Percentiles rank a stretch among this genome's conserved stretches.
phyloP scores from a whole-genome alignment of 2,113 vertebrate genomes.

The Silurus meridionalis region DNA sequence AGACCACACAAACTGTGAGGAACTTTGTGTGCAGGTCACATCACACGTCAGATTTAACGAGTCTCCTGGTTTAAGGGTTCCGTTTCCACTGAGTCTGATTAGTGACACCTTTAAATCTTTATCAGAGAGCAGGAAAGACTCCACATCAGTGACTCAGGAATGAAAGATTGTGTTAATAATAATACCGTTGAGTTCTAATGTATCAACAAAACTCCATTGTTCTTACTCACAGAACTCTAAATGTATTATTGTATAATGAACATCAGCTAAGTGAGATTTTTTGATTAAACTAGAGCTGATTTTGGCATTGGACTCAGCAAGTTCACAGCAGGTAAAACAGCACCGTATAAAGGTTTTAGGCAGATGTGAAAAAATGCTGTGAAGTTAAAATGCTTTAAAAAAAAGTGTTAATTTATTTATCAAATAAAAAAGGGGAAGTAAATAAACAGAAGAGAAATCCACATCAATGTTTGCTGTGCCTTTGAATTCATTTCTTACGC shows the following conservation, averaged over 20 bases:
- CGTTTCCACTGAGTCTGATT: background rate
- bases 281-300: too few species aligned
- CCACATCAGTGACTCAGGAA: background rate
- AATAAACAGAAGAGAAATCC: too few species aligned
- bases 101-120: constrained; percentile 31
- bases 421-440: too few species aligned
- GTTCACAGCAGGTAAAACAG: background rate
- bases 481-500: too few species aligned
- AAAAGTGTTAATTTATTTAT: too few species aligned
- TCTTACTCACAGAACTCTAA: constrained; percentile 10
- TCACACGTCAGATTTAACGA: constrained; percentile 39
- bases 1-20: constrained; percentile 49
- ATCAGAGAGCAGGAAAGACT: background rate
- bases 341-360: too few species aligned
- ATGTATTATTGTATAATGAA: too few species aligned
- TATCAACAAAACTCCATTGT: background rate
- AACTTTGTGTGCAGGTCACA: constrained; percentile 32
- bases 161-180: background rate
- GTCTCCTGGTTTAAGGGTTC: constrained; percentile 32
- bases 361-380: too few species aligned
- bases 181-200: background rate
- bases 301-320: too few species aligned
- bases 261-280: background rate
- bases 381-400: too few species aligned
- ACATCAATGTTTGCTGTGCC: too few species aligned